phyloP scores from a whole-genome alignment of 2,888 invertebrate genomes.

The Syrphus vitripennis region DNA sequence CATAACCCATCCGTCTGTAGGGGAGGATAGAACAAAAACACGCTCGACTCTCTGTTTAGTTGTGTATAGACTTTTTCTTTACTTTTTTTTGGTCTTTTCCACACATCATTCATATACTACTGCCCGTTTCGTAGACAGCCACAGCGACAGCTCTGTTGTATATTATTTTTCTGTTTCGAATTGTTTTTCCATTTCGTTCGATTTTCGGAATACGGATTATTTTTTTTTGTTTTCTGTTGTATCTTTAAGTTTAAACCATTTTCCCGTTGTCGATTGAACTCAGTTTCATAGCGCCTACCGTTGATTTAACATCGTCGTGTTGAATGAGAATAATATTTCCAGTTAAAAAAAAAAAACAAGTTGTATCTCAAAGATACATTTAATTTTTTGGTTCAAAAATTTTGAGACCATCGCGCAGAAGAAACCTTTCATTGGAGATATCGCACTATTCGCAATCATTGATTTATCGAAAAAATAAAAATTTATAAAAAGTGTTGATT shows the following conservation, averaged over 20 bases:
- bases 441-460: conserved; percentile 13
- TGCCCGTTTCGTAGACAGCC: conserved; percentile 19
- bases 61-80: conserved; percentile 11
- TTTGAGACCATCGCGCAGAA: conserved; percentile 46
- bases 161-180: conserved; percentile 18
- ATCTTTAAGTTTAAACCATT: conserved; percentile 65
- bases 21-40: conserved; percentile 60
- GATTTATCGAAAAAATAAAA: not conserved
- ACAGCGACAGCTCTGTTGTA: conserved; percentile 10
- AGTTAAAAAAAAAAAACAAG: conserved; percentile 1
- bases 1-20: conserved; percentile 63
- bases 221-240: conserved; percentile 24
- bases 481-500: not conserved
- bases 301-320: conserved; percentile 77
- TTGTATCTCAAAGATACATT: conserved; percentile 26
- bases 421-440: conserved; percentile 33
- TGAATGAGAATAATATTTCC: not conserved
- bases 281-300: conserved; percentile 79
- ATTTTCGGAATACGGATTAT: conserved; percentile 53
- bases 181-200: conserved; percentile 43
- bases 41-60: conserved; percentile 32
- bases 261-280: conserved; percentile 57
- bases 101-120: conserved; percentile 28
- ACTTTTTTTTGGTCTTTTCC: conserved; percentile 18
- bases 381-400: not conserved